Evolutionary conservation across 2,797 vertebrate species (phyloP).

Genomic region (Crocodylus rhombifer): DNA sequence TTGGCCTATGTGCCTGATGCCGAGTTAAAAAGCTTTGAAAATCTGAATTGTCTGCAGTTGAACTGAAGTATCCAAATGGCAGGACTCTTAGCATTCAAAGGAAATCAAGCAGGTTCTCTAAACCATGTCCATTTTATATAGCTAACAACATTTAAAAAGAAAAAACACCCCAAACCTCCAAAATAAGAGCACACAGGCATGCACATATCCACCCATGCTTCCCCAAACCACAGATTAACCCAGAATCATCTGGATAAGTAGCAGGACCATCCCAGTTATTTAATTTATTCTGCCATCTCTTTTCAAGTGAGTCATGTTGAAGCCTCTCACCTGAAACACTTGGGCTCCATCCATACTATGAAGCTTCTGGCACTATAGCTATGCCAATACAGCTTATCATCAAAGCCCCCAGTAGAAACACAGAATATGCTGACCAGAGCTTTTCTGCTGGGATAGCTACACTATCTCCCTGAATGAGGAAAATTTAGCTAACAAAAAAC

Average conservation of each 20-base stretch:
- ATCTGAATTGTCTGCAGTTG: background rate
- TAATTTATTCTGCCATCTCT: background rate
- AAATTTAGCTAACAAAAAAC: too few species aligned
- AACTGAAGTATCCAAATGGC: background rate
- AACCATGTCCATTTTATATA: background rate
- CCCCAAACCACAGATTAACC: background rate
- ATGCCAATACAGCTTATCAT: too few species aligned
- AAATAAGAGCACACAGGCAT: too few species aligned
- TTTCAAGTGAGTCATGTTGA: background rate
- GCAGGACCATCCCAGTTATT: background rate
- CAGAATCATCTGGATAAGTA: background rate
- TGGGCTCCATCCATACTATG: too few species aligned
- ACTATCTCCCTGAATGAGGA: too few species aligned
- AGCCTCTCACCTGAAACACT: background rate
- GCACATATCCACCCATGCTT: background rate
- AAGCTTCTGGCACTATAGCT: too few species aligned
- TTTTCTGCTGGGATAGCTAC: too few species aligned
- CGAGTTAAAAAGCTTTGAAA: background rate
- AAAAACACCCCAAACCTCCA: background rate
- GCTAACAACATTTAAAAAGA: background rate
- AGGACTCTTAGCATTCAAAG: background rate
- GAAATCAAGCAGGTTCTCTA: background rate
- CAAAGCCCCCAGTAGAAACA: too few species aligned
- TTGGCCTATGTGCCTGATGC: background rate
- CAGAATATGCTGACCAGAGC: too few species aligned